Percentiles rank a stretch among this genome's conserved stretches.
These are phyloP conservation scores for Ferdinandea cuprea DNA, from an alignment of 2,888 invertebrate species.

Conservation along the genomic window DNA sequence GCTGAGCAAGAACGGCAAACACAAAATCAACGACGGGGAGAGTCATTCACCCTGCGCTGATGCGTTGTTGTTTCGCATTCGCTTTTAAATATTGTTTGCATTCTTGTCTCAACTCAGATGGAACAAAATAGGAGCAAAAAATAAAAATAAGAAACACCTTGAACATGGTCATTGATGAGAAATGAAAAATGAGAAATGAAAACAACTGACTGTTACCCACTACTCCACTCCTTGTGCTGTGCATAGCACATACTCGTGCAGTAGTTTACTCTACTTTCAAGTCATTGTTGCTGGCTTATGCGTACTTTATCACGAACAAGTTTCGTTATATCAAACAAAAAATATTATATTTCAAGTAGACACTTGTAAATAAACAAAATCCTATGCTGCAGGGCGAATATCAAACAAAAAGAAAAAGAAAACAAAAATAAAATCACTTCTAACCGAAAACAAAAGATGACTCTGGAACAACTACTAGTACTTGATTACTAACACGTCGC, in stretches of 20 bases:
- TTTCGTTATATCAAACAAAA: conserved; percentile 8
- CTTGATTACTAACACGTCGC: conserved; percentile 48
- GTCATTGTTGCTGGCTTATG: conserved; percentile 45
- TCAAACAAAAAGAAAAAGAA: conserved; percentile 22
- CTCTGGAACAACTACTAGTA: conserved; percentile 34
- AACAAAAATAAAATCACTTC: conserved; percentile 42
- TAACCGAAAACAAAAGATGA: conserved; percentile 57
- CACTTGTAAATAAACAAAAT: conserved; percentile 44
- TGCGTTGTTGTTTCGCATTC: conserved; percentile 26
- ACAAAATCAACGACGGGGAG: conserved; percentile 25
- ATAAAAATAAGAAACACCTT: conserved; percentile 28
- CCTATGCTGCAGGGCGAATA: conserved; percentile 12
- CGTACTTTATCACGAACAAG: conserved; percentile 41
- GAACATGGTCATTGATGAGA: conserved; percentile 53
- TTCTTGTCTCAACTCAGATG: background rate
- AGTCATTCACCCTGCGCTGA: conserved; percentile 66
- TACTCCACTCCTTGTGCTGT: conserved; percentile 23
- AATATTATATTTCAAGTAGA: conserved; percentile 4
- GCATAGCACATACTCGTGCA: conserved; percentile 8
- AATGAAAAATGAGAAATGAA: conserved; percentile 51
- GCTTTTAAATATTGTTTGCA: conserved; percentile 38
- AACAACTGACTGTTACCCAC: conserved; percentile 26
- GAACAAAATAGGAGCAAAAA: background rate
- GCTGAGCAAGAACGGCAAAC: conserved; percentile 12
- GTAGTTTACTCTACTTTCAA: conserved; percentile 46